Base-by-base conservation (phyloP, 2,888 invertebrate species). In the Oscheius myriophilus region DNA sequence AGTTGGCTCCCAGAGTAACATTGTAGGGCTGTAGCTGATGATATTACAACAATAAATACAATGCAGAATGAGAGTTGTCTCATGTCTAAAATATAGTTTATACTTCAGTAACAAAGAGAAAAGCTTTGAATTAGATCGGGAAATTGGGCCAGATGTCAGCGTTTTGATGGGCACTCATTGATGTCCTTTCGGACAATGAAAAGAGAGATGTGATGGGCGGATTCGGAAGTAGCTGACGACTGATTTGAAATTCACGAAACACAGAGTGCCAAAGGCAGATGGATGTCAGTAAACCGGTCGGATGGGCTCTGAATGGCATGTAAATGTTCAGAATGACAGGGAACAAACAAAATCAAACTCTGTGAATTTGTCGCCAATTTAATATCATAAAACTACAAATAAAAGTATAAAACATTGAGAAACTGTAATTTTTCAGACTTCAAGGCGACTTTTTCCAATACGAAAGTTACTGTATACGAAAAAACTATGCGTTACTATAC, bases 1-100 rank as follows among this genome's bases (percentile, higher is more conserved):
- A 85, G 72, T 63, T 85, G 83, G 61, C 80, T 82, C 23, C 85
- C 85, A 43, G 83, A 82, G 67, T 83, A 85, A 57, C 85, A 85
- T 73, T 85, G 80, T 57, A 84, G 16, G 16, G n/a, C 46, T 25
- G 42, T 33, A 18, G 53, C 33, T n/a, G 18, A 46, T 6, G 49
- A 18, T 6, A 63, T 25, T 12, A 52, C 52, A 3, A 53, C 23
- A 39, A 12, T 16, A 11, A 63, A 18, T 1, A 63, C 14, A 41
- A 63, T 12, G n/a, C 39, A 33, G 43, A 26, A 41, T 33, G 52
- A 39, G 12, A 63, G 41, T 42, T 39, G 26, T 23, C n/a, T 42
- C 63, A 63, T 63, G 25, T 51, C 42, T 16, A 53, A 63, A 63
- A 43, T 42, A 23, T 14, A 25, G 11, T 26, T 43, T 1, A 26